Percentiles rank a stretch among this genome's conserved stretches.
phyloP scores from a whole-genome alignment of 2,888 invertebrate genomes.

The Vesta saturnalis region DNA sequence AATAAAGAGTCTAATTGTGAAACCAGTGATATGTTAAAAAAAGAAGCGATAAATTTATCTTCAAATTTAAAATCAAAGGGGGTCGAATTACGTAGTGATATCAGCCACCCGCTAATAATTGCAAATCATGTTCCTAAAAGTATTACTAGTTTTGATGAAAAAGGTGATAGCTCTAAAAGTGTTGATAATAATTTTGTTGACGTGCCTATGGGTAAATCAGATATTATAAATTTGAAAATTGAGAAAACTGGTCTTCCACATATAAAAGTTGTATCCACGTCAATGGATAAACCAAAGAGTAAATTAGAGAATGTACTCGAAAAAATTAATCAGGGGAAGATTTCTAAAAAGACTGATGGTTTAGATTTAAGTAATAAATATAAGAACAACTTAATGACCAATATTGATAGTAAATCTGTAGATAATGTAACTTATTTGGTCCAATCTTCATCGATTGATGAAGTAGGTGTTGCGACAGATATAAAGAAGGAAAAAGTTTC shows the following conservation, averaged over 20 bases:
- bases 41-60: too few relatives aligned
- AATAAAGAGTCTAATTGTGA: background rate
- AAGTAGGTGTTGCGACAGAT: background rate
- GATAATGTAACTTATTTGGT: background rate
- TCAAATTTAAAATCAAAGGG: too few relatives aligned
- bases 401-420: background rate
- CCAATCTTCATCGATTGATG: background rate
- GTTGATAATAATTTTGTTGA: conserved; percentile 15
- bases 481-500: background rate
- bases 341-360: conserved; percentile 30
- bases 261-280: conserved; percentile 8
- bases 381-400: conserved; percentile 3
- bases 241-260: conserved; percentile 19
- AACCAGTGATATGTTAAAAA: background rate
- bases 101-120: background rate
- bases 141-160: conserved; percentile 18
- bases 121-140: conserved; percentile 27
- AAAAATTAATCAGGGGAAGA: conserved; percentile 23
- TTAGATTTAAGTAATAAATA: conserved; percentile 29
- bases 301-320: conserved; percentile 25
- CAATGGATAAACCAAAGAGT: conserved; percentile 31
- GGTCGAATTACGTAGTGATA: background rate
- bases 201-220: conserved; percentile 18
- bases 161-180: conserved; percentile 14
- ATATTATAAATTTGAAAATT: background rate